Evolutionary conservation across 2,888 invertebrate genomes (phyloP), one percentile per base, ranked within the genome.

Genomic region (Daptonema setosum): DNA sequence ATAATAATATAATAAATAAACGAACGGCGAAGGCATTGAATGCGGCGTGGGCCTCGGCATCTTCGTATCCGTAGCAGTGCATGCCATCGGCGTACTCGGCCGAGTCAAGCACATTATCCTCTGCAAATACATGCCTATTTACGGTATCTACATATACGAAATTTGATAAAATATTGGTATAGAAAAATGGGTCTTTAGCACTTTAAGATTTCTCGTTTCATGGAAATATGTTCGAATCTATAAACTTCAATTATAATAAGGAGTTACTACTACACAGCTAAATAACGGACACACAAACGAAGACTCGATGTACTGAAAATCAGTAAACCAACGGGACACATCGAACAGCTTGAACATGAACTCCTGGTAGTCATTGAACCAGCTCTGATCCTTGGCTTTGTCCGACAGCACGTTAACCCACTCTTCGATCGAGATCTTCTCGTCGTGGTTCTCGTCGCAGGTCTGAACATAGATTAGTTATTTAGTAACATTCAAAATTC

Each of bases 271-370:
- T n/a, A n/a, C n/a, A n/a, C n/a, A n/a, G n/a, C n/a, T n/a, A n/a
- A n/a, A n/a, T n/a, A n/a, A n/a, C n/a, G n/a, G n/a, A n/a, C n/a
- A n/a, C n/a, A n/a, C n/a, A n/a, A n/a, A n/a, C n/a, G n/a, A n/a
- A n/a, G n/a, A n/a, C n/a, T n/a, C n/a, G n/a, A n/a, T n/a, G n/a
- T n/a, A n/a, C n/a, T n/a, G n/a, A n/a, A n/a, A n/a, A n/a, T n/a
- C n/a, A n/a, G n/a, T n/a, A n/a, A n/a, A 45, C 56, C 14, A 47
- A 66, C 67, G 64, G 1, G 66, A 66, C 28, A 68, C 68, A 54
- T 68, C 68, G 59, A 68, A 68, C 53, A 68, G 62, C 59, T 69
- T 68, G 65, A 68, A 68, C 66, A 68, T 66, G 58, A 65, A 69
- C 54, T 58, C 61, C 43, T 60, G 60, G 60, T 68, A 68, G 52